Percentiles rank a stretch among this genome's conserved stretches.
phyloP scores from a whole-genome alignment of 2,113 vertebrate genomes.

The Centropristis striata region DNA sequence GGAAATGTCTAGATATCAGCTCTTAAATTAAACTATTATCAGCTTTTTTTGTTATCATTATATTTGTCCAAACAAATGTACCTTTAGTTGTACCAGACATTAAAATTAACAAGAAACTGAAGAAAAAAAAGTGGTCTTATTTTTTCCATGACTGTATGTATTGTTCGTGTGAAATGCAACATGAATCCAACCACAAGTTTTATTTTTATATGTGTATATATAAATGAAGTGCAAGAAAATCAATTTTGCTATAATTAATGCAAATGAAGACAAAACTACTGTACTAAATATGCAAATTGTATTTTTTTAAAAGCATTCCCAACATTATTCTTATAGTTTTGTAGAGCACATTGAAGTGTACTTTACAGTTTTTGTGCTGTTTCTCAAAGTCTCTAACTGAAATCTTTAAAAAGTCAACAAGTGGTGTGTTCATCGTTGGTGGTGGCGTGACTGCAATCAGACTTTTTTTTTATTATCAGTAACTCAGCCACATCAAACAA shows the following conservation, averaged over 20 bases:
- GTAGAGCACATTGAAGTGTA: neutral
- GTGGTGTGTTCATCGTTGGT: neutral
- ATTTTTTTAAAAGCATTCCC: neutral
- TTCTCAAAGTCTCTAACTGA: neutral
- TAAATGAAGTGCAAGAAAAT: neutral
- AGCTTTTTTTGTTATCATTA: no score
- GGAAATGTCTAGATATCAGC: no score
- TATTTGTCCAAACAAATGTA: no score
- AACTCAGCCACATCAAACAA: constrained; percentile 5
- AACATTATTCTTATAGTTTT: neutral
- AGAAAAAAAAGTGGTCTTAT: no score
- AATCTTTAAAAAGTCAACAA: neutral
- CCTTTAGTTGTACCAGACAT: no score
- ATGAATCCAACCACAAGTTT: constrained; percentile 10
- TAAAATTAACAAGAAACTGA: no score
- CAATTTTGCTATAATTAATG: neutral
- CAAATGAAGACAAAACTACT: neutral
- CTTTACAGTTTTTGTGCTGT: neutral
- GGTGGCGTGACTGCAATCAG: constrained; percentile 12
- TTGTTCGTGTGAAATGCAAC: neutral
- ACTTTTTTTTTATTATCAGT: neutral
- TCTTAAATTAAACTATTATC: no score
- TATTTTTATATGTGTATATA: constrained; percentile 41
- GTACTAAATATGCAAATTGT: neutral
- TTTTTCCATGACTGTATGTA: no score